Evolutionary conservation across 1,140 invertebrate species (phyloP), one percentile per base, ranked within the genome.

Genomic region (Drosophila tani): DNA sequence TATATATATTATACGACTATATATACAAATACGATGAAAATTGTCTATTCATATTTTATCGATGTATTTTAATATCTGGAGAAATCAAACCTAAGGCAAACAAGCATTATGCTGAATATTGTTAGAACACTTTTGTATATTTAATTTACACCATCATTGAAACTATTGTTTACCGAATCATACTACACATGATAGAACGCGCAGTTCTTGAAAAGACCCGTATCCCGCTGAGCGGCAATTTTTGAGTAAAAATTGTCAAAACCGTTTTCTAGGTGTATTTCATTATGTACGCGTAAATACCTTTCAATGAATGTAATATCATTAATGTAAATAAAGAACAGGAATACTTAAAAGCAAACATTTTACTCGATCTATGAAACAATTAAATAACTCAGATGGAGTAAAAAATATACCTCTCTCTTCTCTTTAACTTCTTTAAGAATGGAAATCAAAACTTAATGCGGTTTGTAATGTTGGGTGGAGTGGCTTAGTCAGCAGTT

Each of bases 71-170:
- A 59, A 69, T 77, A 73, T 78, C 50, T 59, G 64, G 35, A 29
- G 69, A 73, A 56, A 19, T 5, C 46, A 86, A 59, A 50, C 32
- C 46, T 38, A 75, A 46, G 51, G 35, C 24, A 46, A 59, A 19
- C 24, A 69, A 50, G 43, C 32, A 75, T 50, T 45, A 68, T 67
- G 75, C 67, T 64, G 59, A 75, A 56, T 75, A 66, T 62, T 78
- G 60, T 56, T 63, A 65, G 51, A 70, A 46, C 62, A 66, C 51
- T 81, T 80, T 87, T 84, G 84, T 87, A 83, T 88, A 88, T 83
- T 88, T 88, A 75, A 88, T 88, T 88, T 88, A 88, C 84, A 88
- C 84, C 84, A 88, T 88, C 84, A 88, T 81, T 88, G 84, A 88
- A 88, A 88, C 40, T 67, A 45, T 60, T 76, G 46, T 70, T 78